These are phyloP conservation scores for Platysteira castanea DNA, from an alignment of 2,113 vertebrate genomes.

Conservation along the genomic window DNA sequence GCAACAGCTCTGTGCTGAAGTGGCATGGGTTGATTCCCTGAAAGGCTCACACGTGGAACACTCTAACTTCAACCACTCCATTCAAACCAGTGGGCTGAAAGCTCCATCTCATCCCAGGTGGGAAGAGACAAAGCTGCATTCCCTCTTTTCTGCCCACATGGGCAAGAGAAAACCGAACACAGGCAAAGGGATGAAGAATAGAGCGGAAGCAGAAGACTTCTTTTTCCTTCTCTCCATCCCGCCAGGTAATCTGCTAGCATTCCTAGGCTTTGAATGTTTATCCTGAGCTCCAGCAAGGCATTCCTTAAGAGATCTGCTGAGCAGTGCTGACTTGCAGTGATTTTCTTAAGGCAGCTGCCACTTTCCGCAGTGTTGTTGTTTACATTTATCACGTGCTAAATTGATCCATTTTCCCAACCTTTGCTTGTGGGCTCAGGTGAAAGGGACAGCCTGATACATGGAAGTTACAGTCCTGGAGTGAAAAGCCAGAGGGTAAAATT, in stretches of 20 bases:
- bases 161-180: not conserved
- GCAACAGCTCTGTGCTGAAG: not conserved
- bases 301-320: rapidly evolving
- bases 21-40: not conserved
- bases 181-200: not conserved
- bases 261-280: not conserved
- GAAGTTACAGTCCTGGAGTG: not conserved
- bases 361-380: not conserved
- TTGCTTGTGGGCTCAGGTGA: not conserved
- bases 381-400: not conserved
- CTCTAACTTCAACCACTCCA: not conserved
- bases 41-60: not conserved
- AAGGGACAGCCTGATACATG: not conserved
- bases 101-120: not conserved
- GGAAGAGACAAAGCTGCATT: not conserved
- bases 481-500: not conserved
- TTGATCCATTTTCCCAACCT: not conserved
- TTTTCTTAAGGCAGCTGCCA: not conserved
- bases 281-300: not conserved
- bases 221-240: not conserved
- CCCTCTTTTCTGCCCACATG: not conserved
- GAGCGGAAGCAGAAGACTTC: rapidly evolving
- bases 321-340: not conserved
- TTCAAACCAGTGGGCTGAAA: not conserved
- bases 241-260: not conserved